Base-by-base conservation (phyloP, 2,113 vertebrate genomes). In the Acanthisitta chloris region DNA sequence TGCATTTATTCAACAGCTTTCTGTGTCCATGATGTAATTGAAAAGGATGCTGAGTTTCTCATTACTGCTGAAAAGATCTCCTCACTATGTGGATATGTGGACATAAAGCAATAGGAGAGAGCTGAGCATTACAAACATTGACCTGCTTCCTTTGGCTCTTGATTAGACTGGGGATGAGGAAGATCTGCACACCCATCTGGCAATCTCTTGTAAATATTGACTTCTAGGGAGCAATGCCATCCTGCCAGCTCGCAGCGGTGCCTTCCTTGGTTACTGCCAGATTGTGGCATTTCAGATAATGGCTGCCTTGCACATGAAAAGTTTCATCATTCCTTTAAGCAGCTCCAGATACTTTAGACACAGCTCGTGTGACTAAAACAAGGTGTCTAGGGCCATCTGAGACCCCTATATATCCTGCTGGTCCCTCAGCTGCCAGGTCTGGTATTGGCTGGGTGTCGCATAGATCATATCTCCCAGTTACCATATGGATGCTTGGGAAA, bases 1-100 rank as follows among this genome's bases (percentile, higher is more conserved):
- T 90, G 43, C 78, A 93, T 96, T 96, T 93, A 92, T 95, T 94
- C 88, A 95, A 94, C 48, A 83, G 79, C 80, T 93, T 97, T 93
- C 72, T 31, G 31, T 81, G 48, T 48, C 40, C 77, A 79, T 17
- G 0, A 28, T 67, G n/a, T 94, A 93, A 94, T 90, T 96, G 94
- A 92, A 96, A 94, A 90, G 59, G 88, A 72, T 95, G 76, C 80
- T 92, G 92, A 92, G 92, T 88, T 88, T 76, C 92, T 95, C 88
- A 92, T 96, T 96, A 96, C 76, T 81, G 33, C 61, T 84, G 92
- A 84, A 96, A 95, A 95, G 72, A 86, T 94, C 90, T 95, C 76
- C 54, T 86, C 45, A 19, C 80, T 90, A 38, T 46, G 82, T 7
- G 3, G 76, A 95, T 93, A 92, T 61, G 34, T 81, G 86, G 77